Evolutionary conservation across 1,140 invertebrate genomes (phyloP).

Genomic region (Plutomurus gul): DNA sequence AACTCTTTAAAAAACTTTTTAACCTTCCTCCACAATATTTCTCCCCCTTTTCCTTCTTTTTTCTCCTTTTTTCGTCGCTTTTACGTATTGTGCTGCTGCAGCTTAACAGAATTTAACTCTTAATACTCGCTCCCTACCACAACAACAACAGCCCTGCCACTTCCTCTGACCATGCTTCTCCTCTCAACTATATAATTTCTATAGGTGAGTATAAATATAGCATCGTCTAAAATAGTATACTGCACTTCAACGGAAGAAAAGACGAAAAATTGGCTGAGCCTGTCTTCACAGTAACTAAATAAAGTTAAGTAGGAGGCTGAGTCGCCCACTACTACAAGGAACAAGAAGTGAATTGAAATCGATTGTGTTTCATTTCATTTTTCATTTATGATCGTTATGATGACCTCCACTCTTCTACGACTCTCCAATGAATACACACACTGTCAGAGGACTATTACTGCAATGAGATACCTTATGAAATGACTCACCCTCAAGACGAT

Average conservation of each 20-base stretch:
- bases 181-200: too few species aligned
- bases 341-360: not conserved
- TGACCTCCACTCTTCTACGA: conserved; percentile 5
- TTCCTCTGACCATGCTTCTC: too few species aligned
- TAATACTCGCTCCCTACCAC: too few species aligned
- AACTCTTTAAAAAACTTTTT: conserved; percentile 13
- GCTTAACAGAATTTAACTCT: conserved; percentile 4
- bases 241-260: too few species aligned
- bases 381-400: conserved; percentile 12
- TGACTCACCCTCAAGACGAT: conserved; percentile 11
- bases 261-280: too few species aligned
- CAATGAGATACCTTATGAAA: not conserved
- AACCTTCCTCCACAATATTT: conserved; percentile 13
- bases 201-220: too few species aligned
- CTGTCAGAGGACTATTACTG: not conserved
- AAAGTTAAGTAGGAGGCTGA: not conserved
- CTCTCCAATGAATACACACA: not conserved
- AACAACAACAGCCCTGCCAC: too few species aligned
- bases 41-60: conserved; percentile 7
- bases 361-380: not conserved
- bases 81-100: not conserved
- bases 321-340: not conserved
- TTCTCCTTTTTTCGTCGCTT: not conserved
- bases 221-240: too few species aligned
- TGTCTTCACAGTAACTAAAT: not conserved